Percentiles rank a stretch among this genome's conserved stretches.
These are phyloP conservation scores for Zootoca vivipara DNA, from an alignment of 2,113 vertebrate species.

Conservation along the genomic window DNA sequence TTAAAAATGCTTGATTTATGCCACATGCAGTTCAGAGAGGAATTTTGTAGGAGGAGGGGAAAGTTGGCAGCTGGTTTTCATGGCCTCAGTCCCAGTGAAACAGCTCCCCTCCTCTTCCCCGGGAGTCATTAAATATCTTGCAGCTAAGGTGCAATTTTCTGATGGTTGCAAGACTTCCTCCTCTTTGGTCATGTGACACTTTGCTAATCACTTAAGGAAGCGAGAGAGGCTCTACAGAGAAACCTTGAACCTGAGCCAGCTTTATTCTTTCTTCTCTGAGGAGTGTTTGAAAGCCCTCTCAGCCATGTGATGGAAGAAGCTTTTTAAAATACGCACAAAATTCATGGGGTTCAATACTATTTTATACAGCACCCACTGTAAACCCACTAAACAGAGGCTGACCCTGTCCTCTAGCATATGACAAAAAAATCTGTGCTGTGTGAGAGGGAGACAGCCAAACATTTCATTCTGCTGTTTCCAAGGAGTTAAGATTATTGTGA, in stretches of 20 bases:
- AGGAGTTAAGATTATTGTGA: too few species aligned
- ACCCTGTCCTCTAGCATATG: too few species aligned
- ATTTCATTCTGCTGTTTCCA: background rate
- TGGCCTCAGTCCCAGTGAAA: background rate
- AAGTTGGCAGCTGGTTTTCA: background rate
- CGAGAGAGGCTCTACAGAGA: background rate
- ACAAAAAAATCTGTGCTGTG: background rate
- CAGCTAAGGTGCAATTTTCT: background rate
- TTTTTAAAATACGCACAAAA: background rate
- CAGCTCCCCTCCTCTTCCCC: too few species aligned
- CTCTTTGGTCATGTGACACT: background rate
- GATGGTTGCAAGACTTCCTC: background rate
- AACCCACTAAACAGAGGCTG: background rate
- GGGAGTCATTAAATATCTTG: background rate
- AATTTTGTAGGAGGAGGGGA: background rate
- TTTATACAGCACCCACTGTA: background rate
- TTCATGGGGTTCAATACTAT: too few species aligned
- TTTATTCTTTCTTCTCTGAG: background rate
- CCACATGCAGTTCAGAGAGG: background rate
- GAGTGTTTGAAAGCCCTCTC: background rate
- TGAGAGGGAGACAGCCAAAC: background rate
- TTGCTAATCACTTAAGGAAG: background rate
- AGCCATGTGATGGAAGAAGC: background rate
- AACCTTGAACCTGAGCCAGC: background rate
- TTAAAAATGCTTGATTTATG: slow-evolving; percentile 18